Base-by-base conservation (phyloP, 2,113 vertebrate genomes). In the Malurus alboscapulatus region DNA sequence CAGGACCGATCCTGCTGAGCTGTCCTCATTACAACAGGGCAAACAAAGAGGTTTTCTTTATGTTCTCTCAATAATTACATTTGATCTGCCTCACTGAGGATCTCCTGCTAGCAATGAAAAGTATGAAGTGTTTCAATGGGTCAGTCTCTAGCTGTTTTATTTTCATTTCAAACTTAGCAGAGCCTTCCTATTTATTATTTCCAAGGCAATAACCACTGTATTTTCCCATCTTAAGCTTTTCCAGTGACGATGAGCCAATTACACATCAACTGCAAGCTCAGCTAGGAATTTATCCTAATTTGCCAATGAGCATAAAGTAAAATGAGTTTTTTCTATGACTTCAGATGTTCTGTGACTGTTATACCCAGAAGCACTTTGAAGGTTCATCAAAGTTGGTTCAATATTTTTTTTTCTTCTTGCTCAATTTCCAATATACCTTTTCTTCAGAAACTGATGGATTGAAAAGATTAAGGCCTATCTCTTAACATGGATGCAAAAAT, bases 91-190 rank as follows among this genome's bases (percentile, higher is more conserved):
- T 91, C 75, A 61, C 66, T 48, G 44, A 93, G 65, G 73, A 87
- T 88, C 91, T 90, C 94, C 93, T 74, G 86, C 90, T 58, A 94
- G 91, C 73, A 93, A 69, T 63, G 71, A 69, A 88, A 92, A 74
- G 59, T 59, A 65, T 62, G 50, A 91, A 94, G 36, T 32, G 67
- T 68, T 95, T 92, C 78, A 93, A 45, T 65, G 65, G 86, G 88
- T 95, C 92, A 87, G 45, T 18, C 79, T 95, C 90, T 90, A 50
- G 91, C 89, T 94, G 91, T 68, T 95, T 96, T 90, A 90, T 83
- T 51, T 86, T 73, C 63, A 87, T 61, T 91, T 96, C 75, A 95
- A 72, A 82, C 83, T 59, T 66, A 75, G n/a, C 38, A 54, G 62
- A 82, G 34, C 82, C 20, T 44, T 95, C 54, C 20, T 57, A 51